Conservation (phyloP, 1,140 invertebrate species). For the Anastatus disparis region DNA sequence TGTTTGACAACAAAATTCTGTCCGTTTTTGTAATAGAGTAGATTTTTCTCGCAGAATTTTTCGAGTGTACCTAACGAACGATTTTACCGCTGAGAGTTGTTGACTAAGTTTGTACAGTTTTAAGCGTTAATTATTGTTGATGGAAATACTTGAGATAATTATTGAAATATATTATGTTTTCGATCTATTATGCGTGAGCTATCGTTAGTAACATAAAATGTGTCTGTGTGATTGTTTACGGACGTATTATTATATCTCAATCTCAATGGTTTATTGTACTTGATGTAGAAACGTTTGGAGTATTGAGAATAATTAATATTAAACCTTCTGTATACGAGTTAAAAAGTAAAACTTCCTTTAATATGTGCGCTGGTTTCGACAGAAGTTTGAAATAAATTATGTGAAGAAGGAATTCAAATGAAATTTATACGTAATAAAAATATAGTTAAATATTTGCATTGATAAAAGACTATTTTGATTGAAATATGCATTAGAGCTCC, state of each 20-base stretch:
- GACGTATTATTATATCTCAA: constrained; percentile 39
- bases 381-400: constrained; percentile 21
- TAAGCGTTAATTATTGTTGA: constrained; percentile 62
- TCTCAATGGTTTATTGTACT: constrained; percentile 36
- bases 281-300: constrained; percentile 23
- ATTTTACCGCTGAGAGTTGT: constrained; percentile 63
- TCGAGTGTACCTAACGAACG: constrained; percentile 54
- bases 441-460: constrained; percentile 39
- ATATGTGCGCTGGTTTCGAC: constrained; percentile 27
- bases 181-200: constrained; percentile 36
- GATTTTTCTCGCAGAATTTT: constrained; percentile 32
- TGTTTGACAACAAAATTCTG: constrained; percentile 23
- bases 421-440: constrained; percentile 30
- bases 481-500: constrained; percentile 15
- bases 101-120: constrained; percentile 62
- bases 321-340: constrained; percentile 3
- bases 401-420: constrained; percentile 8
- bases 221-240: constrained; percentile 42
- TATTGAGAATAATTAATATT: constrained; percentile 6
- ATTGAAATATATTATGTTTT: constrained; percentile 40
- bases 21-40: constrained; percentile 20
- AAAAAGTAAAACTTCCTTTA: constrained; percentile 22
- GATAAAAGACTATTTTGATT: constrained; percentile 33
- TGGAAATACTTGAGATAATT: constrained; percentile 38
- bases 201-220: constrained; percentile 41